phyloP scores from a whole-genome alignment of 1,140 invertebrate species.

The Helicorthomorpha holstii region DNA sequence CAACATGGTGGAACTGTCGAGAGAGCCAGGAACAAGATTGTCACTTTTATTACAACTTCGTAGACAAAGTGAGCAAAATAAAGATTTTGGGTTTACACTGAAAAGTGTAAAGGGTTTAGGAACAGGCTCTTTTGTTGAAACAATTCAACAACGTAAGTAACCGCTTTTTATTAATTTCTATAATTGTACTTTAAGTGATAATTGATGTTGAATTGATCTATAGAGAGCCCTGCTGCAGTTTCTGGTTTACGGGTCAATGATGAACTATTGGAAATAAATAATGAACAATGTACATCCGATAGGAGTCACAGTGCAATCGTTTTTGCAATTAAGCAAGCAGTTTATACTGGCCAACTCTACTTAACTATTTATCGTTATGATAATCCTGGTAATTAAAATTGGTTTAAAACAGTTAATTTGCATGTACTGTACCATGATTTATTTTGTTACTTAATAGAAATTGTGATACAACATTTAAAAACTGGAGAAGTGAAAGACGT shows the following conservation, averaged over 20 bases:
- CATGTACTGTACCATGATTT: too few species aligned
- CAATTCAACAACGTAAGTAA: constrained; percentile 20
- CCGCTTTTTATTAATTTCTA: not conserved
- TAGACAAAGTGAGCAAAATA: too few species aligned
- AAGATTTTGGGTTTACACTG: constrained; percentile 26
- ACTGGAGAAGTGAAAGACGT: too few species aligned
- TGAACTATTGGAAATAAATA: constrained; percentile 23
- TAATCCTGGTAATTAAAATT: constrained; percentile 7
- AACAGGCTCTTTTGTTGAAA: constrained; percentile 17
- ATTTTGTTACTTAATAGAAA: not conserved
- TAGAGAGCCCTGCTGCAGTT: constrained; percentile 24
- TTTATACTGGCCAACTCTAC: constrained; percentile 22
- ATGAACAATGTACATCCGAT: constrained; percentile 11
- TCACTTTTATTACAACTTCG: too few species aligned
- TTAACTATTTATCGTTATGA: constrained; percentile 19
- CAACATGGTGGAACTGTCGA: too few species aligned
- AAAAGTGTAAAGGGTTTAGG: constrained; percentile 10
- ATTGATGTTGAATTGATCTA: not conserved
- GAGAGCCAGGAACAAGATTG: too few species aligned
- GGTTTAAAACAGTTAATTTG: too few species aligned
- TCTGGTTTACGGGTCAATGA: constrained; percentile 23
- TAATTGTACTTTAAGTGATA: not conserved
- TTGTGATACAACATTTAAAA: too few species aligned
- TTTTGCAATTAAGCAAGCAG: constrained; percentile 21
- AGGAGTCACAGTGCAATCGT: constrained; percentile 21